Percentiles rank a stretch among this genome's conserved stretches.
These are phyloP conservation scores for Scophthalmus maximus DNA, from an alignment of 2,113 vertebrate genomes.

Conservation along the genomic window DNA sequence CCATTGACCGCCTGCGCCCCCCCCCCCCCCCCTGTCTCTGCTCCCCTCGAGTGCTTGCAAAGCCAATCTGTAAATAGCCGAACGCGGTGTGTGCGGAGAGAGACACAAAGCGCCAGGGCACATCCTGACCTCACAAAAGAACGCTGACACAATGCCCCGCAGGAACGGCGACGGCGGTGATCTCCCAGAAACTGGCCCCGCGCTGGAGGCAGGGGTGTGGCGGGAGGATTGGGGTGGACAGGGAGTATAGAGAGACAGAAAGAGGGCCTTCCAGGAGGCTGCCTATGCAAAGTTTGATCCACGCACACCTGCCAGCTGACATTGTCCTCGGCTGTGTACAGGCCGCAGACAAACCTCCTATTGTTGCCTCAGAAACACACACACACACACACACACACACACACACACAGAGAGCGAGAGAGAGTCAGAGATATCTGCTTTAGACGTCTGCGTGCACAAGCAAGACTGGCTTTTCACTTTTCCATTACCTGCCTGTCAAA, in stretches of 20 bases:
- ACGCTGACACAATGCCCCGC: constrained; percentile 70
- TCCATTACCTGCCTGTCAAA: constrained; percentile 54
- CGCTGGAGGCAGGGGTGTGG: constrained; percentile 24
- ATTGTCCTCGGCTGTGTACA: constrained; percentile 69
- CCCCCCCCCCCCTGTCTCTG: constrained; percentile 48
- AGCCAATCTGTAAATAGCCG: constrained; percentile 78
- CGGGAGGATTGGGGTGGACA: constrained; percentile 42
- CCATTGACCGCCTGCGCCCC: constrained; percentile 60
- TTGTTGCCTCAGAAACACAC: constrained; percentile 72
- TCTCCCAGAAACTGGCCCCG: constrained; percentile 45
- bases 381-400: constrained; percentile 2
- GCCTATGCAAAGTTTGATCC: constrained; percentile 83
- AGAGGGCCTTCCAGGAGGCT: constrained; percentile 59
- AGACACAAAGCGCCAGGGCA: constrained; percentile 54
- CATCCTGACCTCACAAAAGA: constrained; percentile 72
- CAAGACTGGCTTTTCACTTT: constrained; percentile 69
- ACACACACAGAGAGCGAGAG: constrained; percentile 6
- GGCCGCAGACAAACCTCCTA: constrained; percentile 78
- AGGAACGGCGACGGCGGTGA: constrained; percentile 47
- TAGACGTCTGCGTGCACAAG: constrained; percentile 70
- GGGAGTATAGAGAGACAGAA: constrained; percentile 42
- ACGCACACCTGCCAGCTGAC: constrained; percentile 79
- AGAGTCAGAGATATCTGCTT: constrained; percentile 36
- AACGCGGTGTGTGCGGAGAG: constrained; percentile 56
- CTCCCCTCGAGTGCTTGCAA: constrained; percentile 61